A percentile compares a stretch with the other conserved stretches of the same genome.
These are phyloP conservation scores for Opisthograptis luteolata DNA, from an alignment of 2,888 invertebrate genomes.

Conservation along the genomic window DNA sequence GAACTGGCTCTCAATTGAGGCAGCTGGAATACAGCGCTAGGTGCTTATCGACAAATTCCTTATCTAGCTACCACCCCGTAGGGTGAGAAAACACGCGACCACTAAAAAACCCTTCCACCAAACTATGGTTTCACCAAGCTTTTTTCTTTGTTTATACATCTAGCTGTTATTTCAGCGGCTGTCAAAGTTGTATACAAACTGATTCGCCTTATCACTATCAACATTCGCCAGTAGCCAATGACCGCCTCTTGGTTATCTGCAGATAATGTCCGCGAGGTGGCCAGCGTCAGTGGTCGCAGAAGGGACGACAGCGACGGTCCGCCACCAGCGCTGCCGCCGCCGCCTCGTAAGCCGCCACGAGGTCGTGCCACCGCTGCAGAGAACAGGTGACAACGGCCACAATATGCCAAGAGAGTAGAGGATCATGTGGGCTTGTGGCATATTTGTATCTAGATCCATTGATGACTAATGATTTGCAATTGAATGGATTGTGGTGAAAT, in stretches of 20 bases:
- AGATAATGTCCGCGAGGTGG: slow-evolving; percentile 70
- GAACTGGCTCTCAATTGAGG: no score
- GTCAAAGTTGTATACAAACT: slow-evolving; percentile 22
- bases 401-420: neutral
- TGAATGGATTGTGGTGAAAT: slow-evolving; percentile 5
- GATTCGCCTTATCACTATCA: slow-evolving; percentile 6
- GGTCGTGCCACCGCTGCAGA: slow-evolving; percentile 58
- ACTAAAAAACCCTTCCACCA: no score
- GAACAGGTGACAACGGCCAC: slow-evolving; percentile 51
- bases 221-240: slow-evolving; percentile 17
- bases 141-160: neutral
- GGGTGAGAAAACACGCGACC: no score
- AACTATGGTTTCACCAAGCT: no score
- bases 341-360: slow-evolving; percentile 71
- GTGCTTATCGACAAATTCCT: no score
- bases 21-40: no score
- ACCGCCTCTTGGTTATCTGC: slow-evolving; percentile 36
- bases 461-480: neutral
- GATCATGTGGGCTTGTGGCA: no score
- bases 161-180: slow-evolving; percentile 7
- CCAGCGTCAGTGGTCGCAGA: slow-evolving; percentile 62
- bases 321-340: slow-evolving; percentile 75
- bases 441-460: neutral
- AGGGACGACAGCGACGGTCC: slow-evolving; percentile 70
- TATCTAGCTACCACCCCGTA: no score